Conservation (phyloP, 2,888 invertebrate genomes). For the Nymphalis polychloros region DNA sequence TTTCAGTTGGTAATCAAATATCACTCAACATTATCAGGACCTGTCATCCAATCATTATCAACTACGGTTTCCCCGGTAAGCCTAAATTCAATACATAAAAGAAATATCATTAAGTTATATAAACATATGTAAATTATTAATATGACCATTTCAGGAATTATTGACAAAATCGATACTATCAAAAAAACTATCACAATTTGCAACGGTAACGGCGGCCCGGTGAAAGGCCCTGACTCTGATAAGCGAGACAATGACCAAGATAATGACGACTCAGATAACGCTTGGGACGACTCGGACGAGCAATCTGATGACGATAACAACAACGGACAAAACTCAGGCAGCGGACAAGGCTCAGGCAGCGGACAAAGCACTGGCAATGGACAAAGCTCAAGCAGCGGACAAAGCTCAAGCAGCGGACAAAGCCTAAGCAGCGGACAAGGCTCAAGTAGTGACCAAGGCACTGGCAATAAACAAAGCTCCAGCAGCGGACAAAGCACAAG, state of each 20-base stretch:
- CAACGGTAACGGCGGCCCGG: constrained; percentile 6
- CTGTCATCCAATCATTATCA: constrained; percentile 19
- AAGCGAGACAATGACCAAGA: neutral
- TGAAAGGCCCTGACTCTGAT: neutral
- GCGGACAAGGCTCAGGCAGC: neutral
- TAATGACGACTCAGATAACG: neutral
- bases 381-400: neutral
- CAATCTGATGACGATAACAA: no score
- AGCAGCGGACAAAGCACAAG: neutral
- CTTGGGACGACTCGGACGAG: neutral
- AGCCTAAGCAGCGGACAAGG: neutral
- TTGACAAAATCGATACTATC: neutral
- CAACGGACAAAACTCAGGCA: neutral
- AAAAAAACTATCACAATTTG: neutral
- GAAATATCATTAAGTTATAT: no score
- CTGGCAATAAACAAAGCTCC: neutral
- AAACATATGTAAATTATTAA: neutral
- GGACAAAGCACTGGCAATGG: neutral
- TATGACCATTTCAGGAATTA: neutral
- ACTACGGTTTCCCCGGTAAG: constrained; percentile 22
- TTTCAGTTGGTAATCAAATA: constrained; percentile 10
- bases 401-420: neutral
- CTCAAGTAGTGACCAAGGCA: neutral
- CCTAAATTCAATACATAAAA: neutral
- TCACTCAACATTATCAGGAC: constrained; percentile 16